These are phyloP conservation scores for Hymenopus coronatus DNA, from an alignment of 2,888 invertebrate species.

Conservation along the genomic window DNA sequence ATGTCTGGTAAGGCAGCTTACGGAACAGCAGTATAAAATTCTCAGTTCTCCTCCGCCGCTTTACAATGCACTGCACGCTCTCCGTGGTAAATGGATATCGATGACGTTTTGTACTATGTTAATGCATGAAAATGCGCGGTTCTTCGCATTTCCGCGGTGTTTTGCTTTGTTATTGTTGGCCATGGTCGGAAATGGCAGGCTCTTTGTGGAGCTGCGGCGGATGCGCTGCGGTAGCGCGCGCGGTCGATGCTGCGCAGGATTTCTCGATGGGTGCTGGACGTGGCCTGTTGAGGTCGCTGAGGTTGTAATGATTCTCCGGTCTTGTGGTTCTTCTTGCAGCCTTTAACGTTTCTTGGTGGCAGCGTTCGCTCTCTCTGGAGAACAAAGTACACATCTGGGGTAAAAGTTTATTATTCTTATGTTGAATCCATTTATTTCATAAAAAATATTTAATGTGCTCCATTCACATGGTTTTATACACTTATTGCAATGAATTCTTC, in stretches of 20 bases:
- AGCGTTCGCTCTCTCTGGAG: background rate
- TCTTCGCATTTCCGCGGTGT: background rate
- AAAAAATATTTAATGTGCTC: too few relatives aligned
- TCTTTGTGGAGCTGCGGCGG: background rate
- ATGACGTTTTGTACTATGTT: background rate
- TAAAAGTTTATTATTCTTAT: too few relatives aligned
- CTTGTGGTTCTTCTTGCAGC: background rate
- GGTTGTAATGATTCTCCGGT: background rate
- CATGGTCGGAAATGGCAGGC: background rate
- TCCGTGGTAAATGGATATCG: too few relatives aligned
- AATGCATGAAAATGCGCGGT: background rate
- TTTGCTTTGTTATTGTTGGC: background rate
- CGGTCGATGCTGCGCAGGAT: too few relatives aligned
- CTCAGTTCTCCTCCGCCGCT: too few relatives aligned
- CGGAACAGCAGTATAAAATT: too few relatives aligned
- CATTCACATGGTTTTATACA: too few relatives aligned
- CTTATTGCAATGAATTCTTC: too few relatives aligned
- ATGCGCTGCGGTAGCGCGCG: background rate
- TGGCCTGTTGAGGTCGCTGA: background rate
- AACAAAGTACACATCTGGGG: background rate
- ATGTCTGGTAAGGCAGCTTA: too few relatives aligned
- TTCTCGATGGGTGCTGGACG: background rate
- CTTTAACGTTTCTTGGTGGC: too few relatives aligned
- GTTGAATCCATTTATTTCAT: too few relatives aligned
- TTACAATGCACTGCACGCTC: too few relatives aligned